Evolutionary conservation across 1,140 invertebrate genomes (phyloP).

Genomic region (Acromyrmex echinatior): DNA sequence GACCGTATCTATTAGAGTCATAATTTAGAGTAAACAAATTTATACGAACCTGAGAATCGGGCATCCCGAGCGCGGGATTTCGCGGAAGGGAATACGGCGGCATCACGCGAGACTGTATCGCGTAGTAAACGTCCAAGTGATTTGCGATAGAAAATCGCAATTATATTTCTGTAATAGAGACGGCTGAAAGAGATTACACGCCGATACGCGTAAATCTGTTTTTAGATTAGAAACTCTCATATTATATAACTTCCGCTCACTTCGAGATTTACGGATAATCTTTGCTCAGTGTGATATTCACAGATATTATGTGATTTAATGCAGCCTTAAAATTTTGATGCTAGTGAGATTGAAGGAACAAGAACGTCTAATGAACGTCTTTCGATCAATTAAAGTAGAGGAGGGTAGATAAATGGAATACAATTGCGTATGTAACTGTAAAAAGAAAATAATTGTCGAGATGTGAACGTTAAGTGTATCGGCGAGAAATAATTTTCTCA

Average conservation of each 20-base stretch:
- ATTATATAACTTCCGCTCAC: not conserved
- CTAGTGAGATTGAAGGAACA: not conserved
- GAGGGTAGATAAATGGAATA: slow-evolving; percentile 21
- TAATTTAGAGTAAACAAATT: slow-evolving; percentile 61
- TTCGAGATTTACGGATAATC: slow-evolving; percentile 1
- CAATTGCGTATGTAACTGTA: not conserved
- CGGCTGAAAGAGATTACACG: slow-evolving; percentile 20
- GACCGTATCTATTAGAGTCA: slow-evolving; percentile 42
- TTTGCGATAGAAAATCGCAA: slow-evolving; percentile 55
- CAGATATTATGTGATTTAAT: not conserved
- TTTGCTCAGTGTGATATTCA: not conserved
- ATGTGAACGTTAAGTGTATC: slow-evolving; percentile 20
- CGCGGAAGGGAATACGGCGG: slow-evolving; percentile 46
- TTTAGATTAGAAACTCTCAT: slow-evolving; percentile 24
- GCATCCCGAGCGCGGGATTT: slow-evolving; percentile 22
- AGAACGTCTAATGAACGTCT: not conserved
- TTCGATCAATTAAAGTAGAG: slow-evolving; percentile 5
- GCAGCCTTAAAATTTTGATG: not conserved
- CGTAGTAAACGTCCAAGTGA: slow-evolving; percentile 49
- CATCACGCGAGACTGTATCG: slow-evolving; percentile 41
- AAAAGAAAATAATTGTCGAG: slow-evolving; percentile 20
- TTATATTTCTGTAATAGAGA: slow-evolving; percentile 31
- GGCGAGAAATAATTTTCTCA: slow-evolving; percentile 44
- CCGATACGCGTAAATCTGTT: slow-evolving; percentile 18
- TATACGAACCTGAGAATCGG: slow-evolving; percentile 45